Base-by-base conservation (phyloP, 2,797 vertebrate species). In the Coranthus polyacanthus region DNA sequence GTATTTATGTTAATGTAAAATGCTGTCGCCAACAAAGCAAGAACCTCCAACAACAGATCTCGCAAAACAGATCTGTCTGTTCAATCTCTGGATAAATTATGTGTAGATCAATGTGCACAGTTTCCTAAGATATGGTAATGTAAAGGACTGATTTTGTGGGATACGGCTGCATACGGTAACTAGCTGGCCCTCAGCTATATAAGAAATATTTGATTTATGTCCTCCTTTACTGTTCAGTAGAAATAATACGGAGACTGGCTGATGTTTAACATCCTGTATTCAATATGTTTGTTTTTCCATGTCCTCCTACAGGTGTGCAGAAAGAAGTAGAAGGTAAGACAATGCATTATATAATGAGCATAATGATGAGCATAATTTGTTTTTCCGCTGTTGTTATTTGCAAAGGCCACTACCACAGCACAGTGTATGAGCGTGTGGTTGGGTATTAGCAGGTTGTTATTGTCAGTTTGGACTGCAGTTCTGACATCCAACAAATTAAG, bases 391-490 rank as follows among this genome's bases (percentile, higher is more conserved):
- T 75, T 84, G 60, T 84, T 81, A 58, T 80, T 78, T 85, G 72
- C 58, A 75, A 76, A 83, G 75, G 79, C 71, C 84, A 67, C 85
- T 74, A 75, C 56, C 42, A 36, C 74, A 80, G 82, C 64, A 51
- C 72, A 39, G 52, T 66, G 72, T 81, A 70, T 66, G 71, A 64
- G 79, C 72, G 56, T 75, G 68, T 89, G 78, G 77, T 70, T 37
- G 57, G 72, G 79, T 84, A 71, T 82, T 81, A 88, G 87, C 71
- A 70, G 81, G 79, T 83, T 82, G 74, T 84, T 90, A 85, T 89
- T 93, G 90, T 93, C 86, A 79, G 85, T 93, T 93, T 94, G 94
- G 92, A 94, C 93, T 93, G 92, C 92, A 92, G 93, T 93, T 94
- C 88, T 93, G 89, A 90, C 90, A 91, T 91, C 90, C 84, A 68